A percentile compares a stretch with the other conserved stretches of the same genome.
These are phyloP conservation scores for Rattus norvegicus DNA, from an alignment of 2,113 vertebrate species.

Conservation along the genomic window GRCr8 NC_086022.1:47799501-47800000, in stretches of 20 bases:
- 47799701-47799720: background rate
- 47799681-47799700: background rate
- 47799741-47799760: background rate
- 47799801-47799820: background rate
- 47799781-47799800: background rate
- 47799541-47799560: background rate
- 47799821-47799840: background rate
- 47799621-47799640: background rate
- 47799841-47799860: background rate
- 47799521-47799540: conserved; percentile 30
- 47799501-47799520: background rate
- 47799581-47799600: conserved; percentile 6
- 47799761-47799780: background rate
- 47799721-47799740: background rate
- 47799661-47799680: background rate
- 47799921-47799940: background rate
- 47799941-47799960: background rate
- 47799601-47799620: background rate
- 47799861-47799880: background rate
- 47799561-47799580: background rate
- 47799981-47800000: background rate
- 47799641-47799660: background rate
- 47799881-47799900: background rate
- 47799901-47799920: background rate
- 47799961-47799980: background rate